Evolutionary conservation across 2,113 vertebrate species (phyloP).

Genomic region (Rhabdomys dilectus): DNA sequence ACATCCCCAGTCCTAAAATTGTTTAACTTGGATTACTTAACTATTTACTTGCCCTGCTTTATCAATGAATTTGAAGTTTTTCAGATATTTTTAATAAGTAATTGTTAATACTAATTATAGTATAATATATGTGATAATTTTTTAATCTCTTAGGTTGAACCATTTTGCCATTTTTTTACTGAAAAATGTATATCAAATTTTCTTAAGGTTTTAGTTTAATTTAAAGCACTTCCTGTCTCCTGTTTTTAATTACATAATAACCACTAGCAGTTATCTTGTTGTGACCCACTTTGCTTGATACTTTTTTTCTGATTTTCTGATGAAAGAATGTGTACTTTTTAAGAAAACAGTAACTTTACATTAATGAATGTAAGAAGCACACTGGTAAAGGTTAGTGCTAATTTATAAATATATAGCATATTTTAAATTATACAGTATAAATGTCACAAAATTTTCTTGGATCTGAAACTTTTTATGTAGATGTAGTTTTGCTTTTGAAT

Average conservation of each 20-base stretch:
- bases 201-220: conserved; percentile 19
- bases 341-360: conserved; percentile 36
- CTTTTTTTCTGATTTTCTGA: conserved; percentile 54
- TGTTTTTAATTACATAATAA: conserved; percentile 34
- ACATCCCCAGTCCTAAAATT: conserved; percentile 29
- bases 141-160: conserved; percentile 46
- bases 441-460: conserved; percentile 56
- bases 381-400: conserved; percentile 56
- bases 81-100: conserved; percentile 37
- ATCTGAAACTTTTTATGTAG: conserved; percentile 48
- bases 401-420: conserved; percentile 41
- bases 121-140: conserved; percentile 43
- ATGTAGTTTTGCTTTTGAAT: conserved; percentile 48
- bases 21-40: conserved; percentile 51
- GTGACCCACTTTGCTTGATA: conserved; percentile 30
- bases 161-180: conserved; percentile 59
- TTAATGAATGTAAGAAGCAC: background rate
- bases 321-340: conserved; percentile 35
- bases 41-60: conserved; percentile 48
- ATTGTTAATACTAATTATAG: conserved; percentile 56
- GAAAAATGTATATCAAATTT: conserved; percentile 13
- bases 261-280: conserved; percentile 20
- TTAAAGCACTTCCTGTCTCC: background rate
- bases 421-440: conserved; percentile 47
- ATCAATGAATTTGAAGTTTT: conserved; percentile 53